phyloP scores from a whole-genome alignment of 2,797 vertebrate species.

The Sitta carolinensis region DNA sequence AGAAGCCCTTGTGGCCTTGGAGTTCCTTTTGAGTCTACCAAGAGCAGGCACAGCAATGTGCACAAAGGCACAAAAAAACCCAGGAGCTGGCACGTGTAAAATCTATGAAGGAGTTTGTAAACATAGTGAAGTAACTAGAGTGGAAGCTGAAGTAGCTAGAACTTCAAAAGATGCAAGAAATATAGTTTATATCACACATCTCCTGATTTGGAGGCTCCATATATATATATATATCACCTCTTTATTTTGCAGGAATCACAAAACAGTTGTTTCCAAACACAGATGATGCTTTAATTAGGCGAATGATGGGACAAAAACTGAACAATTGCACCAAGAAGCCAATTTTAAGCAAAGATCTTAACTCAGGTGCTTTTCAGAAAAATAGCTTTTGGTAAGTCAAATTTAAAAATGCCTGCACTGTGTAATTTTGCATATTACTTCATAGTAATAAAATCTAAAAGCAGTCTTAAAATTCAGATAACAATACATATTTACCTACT shows the following conservation, averaged over 20 bases:
- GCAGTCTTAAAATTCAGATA: neutral
- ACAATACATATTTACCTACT: neutral
- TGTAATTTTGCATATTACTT: neutral
- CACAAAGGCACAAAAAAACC: neutral
- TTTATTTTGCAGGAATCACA: constrained; percentile 72
- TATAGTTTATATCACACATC: neutral
- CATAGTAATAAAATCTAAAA: neutral
- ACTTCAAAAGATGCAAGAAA: neutral
- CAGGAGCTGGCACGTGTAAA: neutral
- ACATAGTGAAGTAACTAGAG: neutral
- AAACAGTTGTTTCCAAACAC: constrained; percentile 78
- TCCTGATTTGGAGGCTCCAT: neutral
- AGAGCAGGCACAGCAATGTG: neutral
- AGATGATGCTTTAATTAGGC: constrained; percentile 75
- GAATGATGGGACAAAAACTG: constrained; percentile 80
- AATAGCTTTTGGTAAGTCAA: constrained; percentile 64
- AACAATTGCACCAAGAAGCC: constrained; percentile 81
- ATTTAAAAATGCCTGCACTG: neutral
- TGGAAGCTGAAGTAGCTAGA: neutral
- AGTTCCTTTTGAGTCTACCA: neutral
- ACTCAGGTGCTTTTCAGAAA: constrained; percentile 75
- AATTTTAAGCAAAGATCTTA: constrained; percentile 73
- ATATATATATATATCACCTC: neutral
- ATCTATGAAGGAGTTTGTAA: neutral
- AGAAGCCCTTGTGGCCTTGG: neutral